phyloP scores from a whole-genome alignment of 2,113 vertebrate genomes.

The Nothocercus nigrocapillus region DNA sequence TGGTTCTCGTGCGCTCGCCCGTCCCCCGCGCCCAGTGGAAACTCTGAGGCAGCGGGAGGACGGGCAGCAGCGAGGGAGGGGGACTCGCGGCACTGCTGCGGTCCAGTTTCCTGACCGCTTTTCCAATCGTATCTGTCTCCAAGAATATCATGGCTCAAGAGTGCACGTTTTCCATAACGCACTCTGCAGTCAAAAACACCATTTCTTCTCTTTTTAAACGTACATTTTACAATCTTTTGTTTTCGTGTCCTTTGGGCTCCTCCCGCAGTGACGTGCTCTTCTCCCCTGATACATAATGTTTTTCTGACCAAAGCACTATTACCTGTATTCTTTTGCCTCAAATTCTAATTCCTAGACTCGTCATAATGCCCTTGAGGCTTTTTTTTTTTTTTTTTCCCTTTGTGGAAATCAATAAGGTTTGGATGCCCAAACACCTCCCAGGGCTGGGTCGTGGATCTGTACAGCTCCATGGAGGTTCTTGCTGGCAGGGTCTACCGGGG shows the following conservation, averaged over 20 bases:
- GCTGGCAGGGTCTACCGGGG: neutral
- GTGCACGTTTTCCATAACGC: neutral
- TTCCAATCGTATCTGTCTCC: neutral
- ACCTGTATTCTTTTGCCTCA: neutral
- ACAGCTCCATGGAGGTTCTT: neutral
- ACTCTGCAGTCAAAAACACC: neutral
- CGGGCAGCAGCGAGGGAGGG: neutral
- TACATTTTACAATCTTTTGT: neutral
- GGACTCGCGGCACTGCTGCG: neutral
- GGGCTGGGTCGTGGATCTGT: neutral
- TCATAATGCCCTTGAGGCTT: neutral
- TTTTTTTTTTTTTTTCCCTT: neutral
- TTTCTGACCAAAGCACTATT: neutral
- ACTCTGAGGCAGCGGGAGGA: neutral
- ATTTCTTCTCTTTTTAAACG: neutral
- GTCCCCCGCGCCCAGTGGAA: neutral
- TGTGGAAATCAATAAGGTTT: neutral
- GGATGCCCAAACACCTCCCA: neutral
- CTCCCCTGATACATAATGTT: neutral
- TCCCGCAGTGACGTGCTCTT: neutral
- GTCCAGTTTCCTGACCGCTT: neutral
- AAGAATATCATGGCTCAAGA: too few species aligned
- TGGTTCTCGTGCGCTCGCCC: neutral
- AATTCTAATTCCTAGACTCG: neutral
- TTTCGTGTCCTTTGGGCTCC: neutral